These are phyloP conservation scores for Brachymystax lenok DNA, from an alignment of 2,797 vertebrate genomes.

Conservation along the genomic window DNA sequence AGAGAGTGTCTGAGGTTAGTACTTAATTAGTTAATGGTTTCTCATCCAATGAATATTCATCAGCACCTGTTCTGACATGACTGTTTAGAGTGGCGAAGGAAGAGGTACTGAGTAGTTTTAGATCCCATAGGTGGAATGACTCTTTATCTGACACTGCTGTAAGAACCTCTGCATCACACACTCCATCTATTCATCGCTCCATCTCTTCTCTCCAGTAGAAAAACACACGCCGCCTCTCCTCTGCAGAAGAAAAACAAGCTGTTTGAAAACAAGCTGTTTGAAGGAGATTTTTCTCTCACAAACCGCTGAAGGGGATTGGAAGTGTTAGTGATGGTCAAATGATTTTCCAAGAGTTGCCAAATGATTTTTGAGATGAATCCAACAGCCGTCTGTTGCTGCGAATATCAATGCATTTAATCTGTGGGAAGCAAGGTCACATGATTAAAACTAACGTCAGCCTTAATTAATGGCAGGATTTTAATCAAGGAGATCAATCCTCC, in stretches of 20 bases:
- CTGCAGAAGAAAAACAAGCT: no score
- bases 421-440: background rate
- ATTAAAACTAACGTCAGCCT: background rate
- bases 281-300: background rate
- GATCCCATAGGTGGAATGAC: background rate
- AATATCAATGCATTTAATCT: background rate
- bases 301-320: background rate
- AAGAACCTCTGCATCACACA: background rate
- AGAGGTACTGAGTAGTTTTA: constrained; percentile 8
- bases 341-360: no score
- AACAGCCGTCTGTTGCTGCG: background rate
- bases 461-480: background rate
- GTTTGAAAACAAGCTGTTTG: background rate
- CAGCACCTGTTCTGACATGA: constrained; percentile 27
- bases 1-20: background rate
- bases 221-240: no score
- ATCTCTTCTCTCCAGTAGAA: no score
- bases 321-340: background rate
- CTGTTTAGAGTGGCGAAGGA: background rate
- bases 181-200: background rate
- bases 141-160: background rate
- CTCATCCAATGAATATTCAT: constrained; percentile 29
- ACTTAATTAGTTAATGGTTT: constrained; percentile 8
- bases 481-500: background rate
- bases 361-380: no score